Evolutionary conservation across 2,797 vertebrate genomes (phyloP).

Genomic region (Tolypeutes matacus): DNA sequence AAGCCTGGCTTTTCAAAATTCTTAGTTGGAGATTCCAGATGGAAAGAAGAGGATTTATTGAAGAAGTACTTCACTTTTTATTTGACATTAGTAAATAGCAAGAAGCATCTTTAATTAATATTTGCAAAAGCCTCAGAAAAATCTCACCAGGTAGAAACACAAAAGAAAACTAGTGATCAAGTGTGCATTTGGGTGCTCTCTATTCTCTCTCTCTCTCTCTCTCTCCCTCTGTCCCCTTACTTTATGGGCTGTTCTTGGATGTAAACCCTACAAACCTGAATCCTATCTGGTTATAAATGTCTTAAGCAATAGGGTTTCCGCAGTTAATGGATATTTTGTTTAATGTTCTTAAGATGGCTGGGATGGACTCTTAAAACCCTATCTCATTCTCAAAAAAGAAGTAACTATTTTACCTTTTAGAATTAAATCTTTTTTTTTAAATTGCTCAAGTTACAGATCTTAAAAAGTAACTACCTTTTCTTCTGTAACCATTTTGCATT

Average conservation of each 20-base stretch:
- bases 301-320: neutral
- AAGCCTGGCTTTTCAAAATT: slow-evolving; percentile 11
- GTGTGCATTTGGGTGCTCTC: no score
- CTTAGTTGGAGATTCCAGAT: neutral
- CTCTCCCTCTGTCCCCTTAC: no score
- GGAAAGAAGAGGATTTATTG: neutral
- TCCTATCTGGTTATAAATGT: slow-evolving; percentile 47
- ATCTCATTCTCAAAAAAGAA: neutral
- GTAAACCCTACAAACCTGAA: neutral
- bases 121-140: slow-evolving; percentile 18
- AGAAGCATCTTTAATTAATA: slow-evolving; percentile 48
- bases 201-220: no score
- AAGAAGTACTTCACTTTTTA: slow-evolving; percentile 44
- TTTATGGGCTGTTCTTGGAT: neutral
- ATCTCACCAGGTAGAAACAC: neutral
- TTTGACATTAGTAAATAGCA: neutral
- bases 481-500: neutral
- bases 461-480: neutral
- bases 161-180: neutral
- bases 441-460: slow-evolving; percentile 1
- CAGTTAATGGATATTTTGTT: neutral
- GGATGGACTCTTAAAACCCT: neutral
- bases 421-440: slow-evolving; percentile 15
- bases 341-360: neutral
- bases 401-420: slow-evolving; percentile 44